These are phyloP conservation scores for Puffinus mauretanicus DNA, from an alignment of 2,113 vertebrate genomes.

Conservation along the genomic window DNA sequence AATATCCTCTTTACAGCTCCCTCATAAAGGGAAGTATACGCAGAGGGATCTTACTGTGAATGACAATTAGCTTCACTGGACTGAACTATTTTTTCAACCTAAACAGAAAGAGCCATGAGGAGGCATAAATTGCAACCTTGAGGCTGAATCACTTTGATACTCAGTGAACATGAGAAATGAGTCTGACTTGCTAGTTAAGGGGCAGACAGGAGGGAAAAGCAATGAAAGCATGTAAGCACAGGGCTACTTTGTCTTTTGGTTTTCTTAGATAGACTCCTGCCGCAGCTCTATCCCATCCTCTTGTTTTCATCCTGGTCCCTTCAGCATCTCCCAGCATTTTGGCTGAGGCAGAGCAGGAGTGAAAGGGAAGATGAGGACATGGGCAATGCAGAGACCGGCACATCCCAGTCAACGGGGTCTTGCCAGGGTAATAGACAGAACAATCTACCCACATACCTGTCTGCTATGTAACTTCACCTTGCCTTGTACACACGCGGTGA, in stretches of 20 bases:
- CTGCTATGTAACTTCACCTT: neutral
- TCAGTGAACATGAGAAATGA: neutral
- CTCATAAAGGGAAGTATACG: neutral
- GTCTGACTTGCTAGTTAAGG: neutral
- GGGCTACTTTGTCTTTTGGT: neutral
- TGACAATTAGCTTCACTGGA: neutral
- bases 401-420: accelerated
- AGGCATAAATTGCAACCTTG: neutral
- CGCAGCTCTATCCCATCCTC: neutral
- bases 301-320: neutral
- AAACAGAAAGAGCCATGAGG: neutral
- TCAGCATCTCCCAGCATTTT: neutral
- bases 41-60: neutral
- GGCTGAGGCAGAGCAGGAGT: neutral
- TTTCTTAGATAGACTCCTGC: neutral
- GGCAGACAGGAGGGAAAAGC: neutral
- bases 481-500: neutral
- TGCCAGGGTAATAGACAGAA: neutral
- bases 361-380: neutral
- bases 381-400: neutral
- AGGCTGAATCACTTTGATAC: neutral
- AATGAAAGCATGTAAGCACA: neutral
- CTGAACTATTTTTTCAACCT: neutral
- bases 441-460: neutral
- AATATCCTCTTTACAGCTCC: neutral